Evolutionary conservation across 2,113 vertebrate species (phyloP).

Genomic region (Dolichallabes microphthalmus): DNA sequence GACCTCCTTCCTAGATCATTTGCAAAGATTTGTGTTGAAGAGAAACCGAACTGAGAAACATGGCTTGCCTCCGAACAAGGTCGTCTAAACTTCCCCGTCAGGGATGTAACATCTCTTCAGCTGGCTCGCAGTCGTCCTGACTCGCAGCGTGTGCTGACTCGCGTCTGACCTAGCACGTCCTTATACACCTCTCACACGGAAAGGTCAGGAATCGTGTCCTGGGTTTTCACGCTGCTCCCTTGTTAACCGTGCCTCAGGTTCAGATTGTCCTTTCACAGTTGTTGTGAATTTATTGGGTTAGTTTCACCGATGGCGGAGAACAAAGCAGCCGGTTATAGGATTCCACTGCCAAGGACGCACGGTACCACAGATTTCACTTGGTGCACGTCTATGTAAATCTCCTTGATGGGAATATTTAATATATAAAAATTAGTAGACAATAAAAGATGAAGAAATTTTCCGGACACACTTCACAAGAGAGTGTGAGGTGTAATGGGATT

Average conservation of each 20-base stretch:
- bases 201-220: conserved; percentile 33
- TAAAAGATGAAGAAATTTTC: not conserved
- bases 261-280: not conserved
- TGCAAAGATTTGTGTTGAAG: conserved; percentile 28
- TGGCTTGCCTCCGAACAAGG: conserved; percentile 6
- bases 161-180: conserved; percentile 13
- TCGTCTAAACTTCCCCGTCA: conserved; percentile 10
- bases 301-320: not conserved
- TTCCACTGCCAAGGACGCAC: not conserved
- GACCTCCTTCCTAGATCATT: conserved; percentile 50
- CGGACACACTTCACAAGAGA: too few relatives aligned
- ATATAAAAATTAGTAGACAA: not conserved
- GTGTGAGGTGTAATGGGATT: not conserved
- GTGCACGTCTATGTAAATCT: not conserved
- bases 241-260: not conserved
- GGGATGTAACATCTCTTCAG: conserved; percentile 33
- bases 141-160: conserved; percentile 18
- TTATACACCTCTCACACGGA: conserved; percentile 25
- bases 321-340: not conserved
- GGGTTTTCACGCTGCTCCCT: conserved; percentile 25
- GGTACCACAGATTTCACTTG: too few relatives aligned
- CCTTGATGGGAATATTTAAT: not conserved
- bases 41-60: not conserved
- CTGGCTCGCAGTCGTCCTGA: conserved; percentile 20
- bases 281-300: conserved; percentile 12